Percentiles rank a stretch among this genome's conserved stretches.
Evolutionary conservation across 2,113 vertebrate genomes (phyloP).

Genomic region (Cynoglossus semilaevis): DNA sequence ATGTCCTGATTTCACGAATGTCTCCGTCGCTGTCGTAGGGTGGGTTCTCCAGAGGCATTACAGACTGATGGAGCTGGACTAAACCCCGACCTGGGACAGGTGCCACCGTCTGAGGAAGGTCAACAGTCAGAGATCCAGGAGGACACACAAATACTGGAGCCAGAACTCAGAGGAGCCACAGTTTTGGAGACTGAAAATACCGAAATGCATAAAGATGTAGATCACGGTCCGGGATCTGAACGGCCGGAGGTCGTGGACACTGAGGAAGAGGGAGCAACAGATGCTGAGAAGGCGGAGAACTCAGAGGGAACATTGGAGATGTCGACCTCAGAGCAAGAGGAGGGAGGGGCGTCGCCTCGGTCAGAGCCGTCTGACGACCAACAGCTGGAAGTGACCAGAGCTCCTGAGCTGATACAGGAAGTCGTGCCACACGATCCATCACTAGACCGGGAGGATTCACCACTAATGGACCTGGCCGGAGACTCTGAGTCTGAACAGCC

Average conservation of each 20-base stretch:
- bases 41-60: conserved; percentile 12
- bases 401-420: conserved; percentile 10
- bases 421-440: conserved; percentile 5
- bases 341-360: conserved; percentile 7
- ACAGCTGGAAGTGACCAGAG: conserved; percentile 1
- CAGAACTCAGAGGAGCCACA: conserved; percentile 7
- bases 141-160: background rate
- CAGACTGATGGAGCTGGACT: conserved; percentile 15
- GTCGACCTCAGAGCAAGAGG: conserved; percentile 16
- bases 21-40: conserved; percentile 27
- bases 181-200: conserved; percentile 8
- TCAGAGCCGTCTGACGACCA: conserved; percentile 4
- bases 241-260: conserved; percentile 11
- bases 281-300: conserved; percentile 24
- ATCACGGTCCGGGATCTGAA: conserved; percentile 22
- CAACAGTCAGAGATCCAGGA: conserved; percentile 14
- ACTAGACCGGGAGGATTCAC: background rate
- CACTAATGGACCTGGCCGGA: conserved; percentile 21
- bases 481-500: background rate
- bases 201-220: conserved; percentile 42
- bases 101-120: conserved; percentile 22
- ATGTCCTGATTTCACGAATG: background rate
- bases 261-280: conserved; percentile 13
- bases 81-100: background rate
- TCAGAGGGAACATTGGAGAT: conserved; percentile 1